phyloP scores from a whole-genome alignment of 23 tunicate genomes.

The Ascidia mentula region DNA sequence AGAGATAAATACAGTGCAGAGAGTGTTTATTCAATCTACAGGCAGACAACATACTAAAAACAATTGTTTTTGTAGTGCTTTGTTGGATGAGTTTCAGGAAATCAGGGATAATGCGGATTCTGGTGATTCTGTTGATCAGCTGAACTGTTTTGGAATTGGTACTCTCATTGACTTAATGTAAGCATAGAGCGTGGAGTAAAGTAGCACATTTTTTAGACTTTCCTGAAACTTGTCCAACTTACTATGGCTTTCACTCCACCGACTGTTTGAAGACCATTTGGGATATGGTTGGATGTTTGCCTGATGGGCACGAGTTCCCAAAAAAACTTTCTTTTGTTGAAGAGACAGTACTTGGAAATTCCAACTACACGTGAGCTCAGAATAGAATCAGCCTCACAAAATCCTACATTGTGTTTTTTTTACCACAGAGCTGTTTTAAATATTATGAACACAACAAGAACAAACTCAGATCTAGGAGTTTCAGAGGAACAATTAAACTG shows the following conservation, averaged over 20 bases:
- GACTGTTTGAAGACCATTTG: neutral
- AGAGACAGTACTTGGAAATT: too few species aligned
- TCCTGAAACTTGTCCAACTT: neutral
- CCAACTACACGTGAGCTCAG: too few species aligned
- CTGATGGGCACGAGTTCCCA: neutral
- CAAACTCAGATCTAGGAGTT: neutral
- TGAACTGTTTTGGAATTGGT: conserved; percentile 32
- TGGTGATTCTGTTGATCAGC: conserved; percentile 15
- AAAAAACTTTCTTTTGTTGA: neutral
- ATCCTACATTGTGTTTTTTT: too few species aligned
- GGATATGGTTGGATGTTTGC: neutral
- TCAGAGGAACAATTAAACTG: neutral
- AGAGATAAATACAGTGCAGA: too few species aligned
- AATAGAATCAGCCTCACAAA: too few species aligned
- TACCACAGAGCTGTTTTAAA: neutral
- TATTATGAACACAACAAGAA: neutral
- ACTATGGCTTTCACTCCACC: neutral
- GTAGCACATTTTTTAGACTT: too few species aligned
- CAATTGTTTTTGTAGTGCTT: conserved; percentile 1
- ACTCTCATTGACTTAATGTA: too few species aligned
- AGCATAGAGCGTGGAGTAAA: too few species aligned
- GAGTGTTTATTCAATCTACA: too few species aligned
- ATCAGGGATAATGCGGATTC: neutral
- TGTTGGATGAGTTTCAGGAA: neutral
- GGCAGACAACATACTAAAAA: too few species aligned